These are phyloP conservation scores for Cassiopea xamachana DNA, from an alignment of 30 jellyfish, hydroid and myxozoan species.

Conservation along the genomic window DNA sequence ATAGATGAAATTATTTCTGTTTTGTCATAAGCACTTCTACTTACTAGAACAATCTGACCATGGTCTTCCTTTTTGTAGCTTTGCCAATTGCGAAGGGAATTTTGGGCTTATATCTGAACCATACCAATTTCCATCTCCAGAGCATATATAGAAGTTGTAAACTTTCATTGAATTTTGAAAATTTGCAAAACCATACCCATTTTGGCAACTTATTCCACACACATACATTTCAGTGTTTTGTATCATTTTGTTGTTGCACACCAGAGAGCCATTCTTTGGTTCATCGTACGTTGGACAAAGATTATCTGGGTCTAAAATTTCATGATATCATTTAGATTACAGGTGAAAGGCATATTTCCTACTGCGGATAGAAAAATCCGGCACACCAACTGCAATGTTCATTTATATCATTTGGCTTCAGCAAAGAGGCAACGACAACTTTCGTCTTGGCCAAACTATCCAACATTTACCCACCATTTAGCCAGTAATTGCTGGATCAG, in stretches of 20 bases:
- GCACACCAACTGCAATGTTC: too few relatives aligned
- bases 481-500: too few relatives aligned
- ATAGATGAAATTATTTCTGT: too few relatives aligned
- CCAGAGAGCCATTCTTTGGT: slow-evolving; percentile 76
- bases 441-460: too few relatives aligned
- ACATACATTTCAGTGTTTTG: slow-evolving; percentile 36
- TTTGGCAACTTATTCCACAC: slow-evolving; percentile 67
- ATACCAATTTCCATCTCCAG: slow-evolving; percentile 59
- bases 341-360: neutral
- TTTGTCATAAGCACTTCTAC: neutral
- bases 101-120: slow-evolving; percentile 39
- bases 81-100: neutral
- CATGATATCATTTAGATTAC: neutral
- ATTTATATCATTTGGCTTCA: too few relatives aligned
- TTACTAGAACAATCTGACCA: slow-evolving; percentile 87
- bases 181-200: slow-evolving; percentile 49
- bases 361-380: too few relatives aligned
- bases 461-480: too few relatives aligned
- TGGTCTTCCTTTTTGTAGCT: slow-evolving; percentile 46
- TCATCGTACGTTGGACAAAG: slow-evolving; percentile 61
- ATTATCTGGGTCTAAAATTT: slow-evolving; percentile 16
- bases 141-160: slow-evolving; percentile 69
- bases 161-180: slow-evolving; percentile 6
- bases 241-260: slow-evolving; percentile 45
- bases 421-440: too few relatives aligned